Evolutionary conservation across 30 jellyfish, hydroid and myxozoan genomes (phyloP).

Genomic region (Turritopsis dohrnii): DNA sequence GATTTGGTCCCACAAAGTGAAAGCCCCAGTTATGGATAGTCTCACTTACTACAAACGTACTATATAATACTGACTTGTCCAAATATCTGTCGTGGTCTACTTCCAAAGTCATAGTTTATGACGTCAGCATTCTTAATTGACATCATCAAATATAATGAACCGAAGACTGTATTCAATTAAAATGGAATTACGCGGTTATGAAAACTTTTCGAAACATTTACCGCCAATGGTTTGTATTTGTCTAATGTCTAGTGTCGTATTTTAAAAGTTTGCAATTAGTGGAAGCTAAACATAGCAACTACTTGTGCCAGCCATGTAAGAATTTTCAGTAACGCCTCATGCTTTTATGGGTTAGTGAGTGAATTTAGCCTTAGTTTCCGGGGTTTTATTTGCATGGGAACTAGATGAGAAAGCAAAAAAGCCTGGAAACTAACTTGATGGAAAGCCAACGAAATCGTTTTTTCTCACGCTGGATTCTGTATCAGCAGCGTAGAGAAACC

Average conservation of each 20-base stretch:
- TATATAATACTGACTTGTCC: background rate
- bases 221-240: background rate
- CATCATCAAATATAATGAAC: background rate
- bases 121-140: background rate
- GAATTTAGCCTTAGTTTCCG: background rate
- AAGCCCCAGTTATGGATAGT: background rate
- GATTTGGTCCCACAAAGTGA: too few relatives aligned
- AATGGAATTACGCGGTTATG: background rate
- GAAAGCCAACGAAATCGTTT: background rate
- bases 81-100: background rate
- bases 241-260: background rate
- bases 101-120: background rate
- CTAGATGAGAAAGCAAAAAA: too few relatives aligned
- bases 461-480: background rate
- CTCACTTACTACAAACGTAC: background rate
- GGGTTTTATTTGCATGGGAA: too few relatives aligned
- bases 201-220: background rate
- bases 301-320: background rate
- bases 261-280: too few relatives aligned
- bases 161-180: background rate
- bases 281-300: background rate
- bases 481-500: background rate
- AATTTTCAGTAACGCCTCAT: too few relatives aligned
- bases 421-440: too few relatives aligned
- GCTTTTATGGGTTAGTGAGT: too few relatives aligned